Conservation (phyloP, 2,113 vertebrate genomes). For the Nesogale talazaci region DNA sequence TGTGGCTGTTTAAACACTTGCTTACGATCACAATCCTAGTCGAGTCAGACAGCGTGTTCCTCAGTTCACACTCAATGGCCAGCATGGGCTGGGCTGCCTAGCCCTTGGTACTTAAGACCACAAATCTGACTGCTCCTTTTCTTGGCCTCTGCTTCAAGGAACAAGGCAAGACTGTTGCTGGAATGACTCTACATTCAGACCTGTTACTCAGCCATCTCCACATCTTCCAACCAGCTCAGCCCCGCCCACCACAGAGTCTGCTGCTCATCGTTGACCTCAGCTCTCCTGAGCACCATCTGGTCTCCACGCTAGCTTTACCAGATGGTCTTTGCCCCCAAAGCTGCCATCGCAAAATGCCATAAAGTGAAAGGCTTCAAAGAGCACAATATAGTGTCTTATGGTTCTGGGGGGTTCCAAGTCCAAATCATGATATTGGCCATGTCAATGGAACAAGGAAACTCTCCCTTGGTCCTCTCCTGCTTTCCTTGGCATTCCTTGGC, state of each 20-base stretch:
- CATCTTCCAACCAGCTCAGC: background rate
- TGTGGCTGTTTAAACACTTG: rapidly evolving
- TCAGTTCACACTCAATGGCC: background rate
- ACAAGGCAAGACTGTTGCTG: background rate
- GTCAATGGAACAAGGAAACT: background rate
- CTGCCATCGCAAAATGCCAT: background rate
- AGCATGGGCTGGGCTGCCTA: background rate
- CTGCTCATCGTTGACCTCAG: background rate
- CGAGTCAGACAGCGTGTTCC: background rate
- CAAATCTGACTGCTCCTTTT: too few relatives aligned
- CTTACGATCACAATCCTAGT: background rate
- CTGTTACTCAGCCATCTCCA: rapidly evolving
- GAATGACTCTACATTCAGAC: background rate
- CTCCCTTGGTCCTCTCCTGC: background rate
- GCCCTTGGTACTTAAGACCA: background rate
- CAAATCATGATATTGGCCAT: background rate
- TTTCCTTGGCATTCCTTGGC: background rate
- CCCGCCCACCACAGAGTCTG: background rate
- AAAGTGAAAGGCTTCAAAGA: background rate
- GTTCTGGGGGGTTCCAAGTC: background rate
- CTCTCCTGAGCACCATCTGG: background rate
- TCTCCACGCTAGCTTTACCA: background rate
- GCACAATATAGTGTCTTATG: background rate
- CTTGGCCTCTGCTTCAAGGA: rapidly evolving
- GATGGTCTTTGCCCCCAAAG: background rate